phyloP scores from a whole-genome alignment of 1,140 invertebrate species.

The Rhagoletis zephyria region DNA sequence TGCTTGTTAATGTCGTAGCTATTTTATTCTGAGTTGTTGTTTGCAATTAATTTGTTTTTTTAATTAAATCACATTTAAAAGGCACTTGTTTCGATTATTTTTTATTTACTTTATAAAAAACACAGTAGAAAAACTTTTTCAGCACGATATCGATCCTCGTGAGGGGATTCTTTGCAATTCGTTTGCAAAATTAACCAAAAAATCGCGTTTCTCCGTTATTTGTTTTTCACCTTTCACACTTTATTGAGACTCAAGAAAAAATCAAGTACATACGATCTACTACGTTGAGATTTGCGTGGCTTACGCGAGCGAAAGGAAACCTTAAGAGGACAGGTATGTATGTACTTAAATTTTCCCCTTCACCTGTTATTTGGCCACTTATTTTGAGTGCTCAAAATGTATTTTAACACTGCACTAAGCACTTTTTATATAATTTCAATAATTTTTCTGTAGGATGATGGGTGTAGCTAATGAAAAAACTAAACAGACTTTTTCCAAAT shows the following conservation, averaged over 20 bases:
- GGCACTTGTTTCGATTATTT: constrained; percentile 53
- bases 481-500: constrained; percentile 34
- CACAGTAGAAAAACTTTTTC: not conserved
- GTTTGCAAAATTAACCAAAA: constrained; percentile 17
- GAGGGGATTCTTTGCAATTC: constrained; percentile 46
- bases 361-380: not conserved
- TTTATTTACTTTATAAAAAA: not conserved
- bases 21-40: constrained; percentile 41
- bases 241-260: not conserved
- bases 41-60: constrained; percentile 5
- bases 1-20: not conserved
- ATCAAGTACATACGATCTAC: constrained; percentile 27
- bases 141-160: constrained; percentile 57
- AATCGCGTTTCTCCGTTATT: not conserved
- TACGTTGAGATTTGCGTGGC: constrained; percentile 7
- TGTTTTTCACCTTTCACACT: not conserved
- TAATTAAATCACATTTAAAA: constrained; percentile 47
- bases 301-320: constrained; percentile 40
- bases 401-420: not conserved
- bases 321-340: constrained; percentile 16
- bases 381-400: not conserved
- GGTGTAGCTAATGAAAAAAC: constrained; percentile 11
- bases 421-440: not conserved
- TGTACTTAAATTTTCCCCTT: not conserved
- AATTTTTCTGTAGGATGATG: not conserved